Conservation (phyloP, 2,797 vertebrate species). For the Botia almorhae region DNA sequence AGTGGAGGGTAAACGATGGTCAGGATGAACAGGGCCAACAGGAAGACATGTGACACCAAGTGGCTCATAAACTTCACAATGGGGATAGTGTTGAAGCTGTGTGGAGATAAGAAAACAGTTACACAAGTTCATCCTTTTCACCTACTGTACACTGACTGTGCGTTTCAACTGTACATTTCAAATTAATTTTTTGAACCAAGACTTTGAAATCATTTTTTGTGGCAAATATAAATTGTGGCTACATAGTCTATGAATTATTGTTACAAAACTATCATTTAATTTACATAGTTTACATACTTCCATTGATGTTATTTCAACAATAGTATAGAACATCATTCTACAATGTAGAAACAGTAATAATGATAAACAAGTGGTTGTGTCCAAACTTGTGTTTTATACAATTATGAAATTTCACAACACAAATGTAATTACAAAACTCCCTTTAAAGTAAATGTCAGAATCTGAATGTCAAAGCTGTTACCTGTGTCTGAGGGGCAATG, state of each 20-base stretch:
- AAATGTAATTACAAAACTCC: no score
- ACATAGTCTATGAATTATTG: no score
- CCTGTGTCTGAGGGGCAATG: constrained; percentile 67
- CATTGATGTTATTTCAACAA: background rate
- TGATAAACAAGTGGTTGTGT: no score
- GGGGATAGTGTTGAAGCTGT: constrained; percentile 66
- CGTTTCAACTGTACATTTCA: no score
- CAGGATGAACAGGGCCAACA: constrained; percentile 68
- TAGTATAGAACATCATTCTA: background rate
- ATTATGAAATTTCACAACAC: no score
- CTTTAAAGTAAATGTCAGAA: no score
- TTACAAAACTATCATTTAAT: no score
- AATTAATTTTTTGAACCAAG: no score
- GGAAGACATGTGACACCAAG: constrained; percentile 71
- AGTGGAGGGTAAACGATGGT: constrained; percentile 68
- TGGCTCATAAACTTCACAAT: constrained; percentile 74
- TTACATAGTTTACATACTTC: background rate
- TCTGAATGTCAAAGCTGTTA: background rate
- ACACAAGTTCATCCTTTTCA: background rate
- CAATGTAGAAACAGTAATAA: background rate
- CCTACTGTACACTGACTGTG: no score
- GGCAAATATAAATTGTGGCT: no score
- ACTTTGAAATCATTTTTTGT: no score
- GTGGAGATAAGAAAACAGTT: constrained; percentile 36
- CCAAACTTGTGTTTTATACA: background rate